Base-by-base conservation (phyloP, 2,797 vertebrate genomes). In the Silurus aristotelis region DNA sequence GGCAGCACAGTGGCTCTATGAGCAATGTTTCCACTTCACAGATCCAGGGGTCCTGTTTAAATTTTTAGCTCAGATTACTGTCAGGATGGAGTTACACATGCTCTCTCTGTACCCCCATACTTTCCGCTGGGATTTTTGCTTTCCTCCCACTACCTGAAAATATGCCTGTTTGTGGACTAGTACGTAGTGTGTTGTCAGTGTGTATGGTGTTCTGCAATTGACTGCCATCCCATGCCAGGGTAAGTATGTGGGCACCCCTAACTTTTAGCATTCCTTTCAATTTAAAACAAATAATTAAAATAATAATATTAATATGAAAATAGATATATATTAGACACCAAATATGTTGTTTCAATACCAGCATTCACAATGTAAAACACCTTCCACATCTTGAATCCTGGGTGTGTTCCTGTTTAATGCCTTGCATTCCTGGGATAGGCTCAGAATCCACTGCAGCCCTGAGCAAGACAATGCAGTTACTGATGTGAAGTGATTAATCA, bases 361-460 rank as follows among this genome's bases (percentile, higher is more conserved):
- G 9, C 22, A 72, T 46, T 20, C 20, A 43, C 22, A 14, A 6
- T 22, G 12, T 72, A 46, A 71, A 22, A 43, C 3, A 38, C 19
- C 68, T 71, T 43, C 17, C 19, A 3, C 31, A 46, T 71, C 68
- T 7, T 31, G 43, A 9, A 72, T 48, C 46, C 70, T 72, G 70
- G 70, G 43, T n/a, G 70, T 48, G 8, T 72, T 72, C 20, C 70
- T 52, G 38, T 8, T 7, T 46, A 38, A 71, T 71, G 19, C 38
- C 68, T 71, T 43, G 43, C 43, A 72, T 72, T 72, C 70, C 70
- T 72, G 20, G 70, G 70, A 72, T 72, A n/a, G 70, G 43, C 70
- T 72, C 48, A 14, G 20, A 71, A 48, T 48, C 20, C 43, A 72
- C 70, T 13, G 20, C 70, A 72, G 22, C 9, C 20, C 12, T 72